phyloP scores from a whole-genome alignment of 2,113 vertebrate genomes.

The Serinus canaria region DNA sequence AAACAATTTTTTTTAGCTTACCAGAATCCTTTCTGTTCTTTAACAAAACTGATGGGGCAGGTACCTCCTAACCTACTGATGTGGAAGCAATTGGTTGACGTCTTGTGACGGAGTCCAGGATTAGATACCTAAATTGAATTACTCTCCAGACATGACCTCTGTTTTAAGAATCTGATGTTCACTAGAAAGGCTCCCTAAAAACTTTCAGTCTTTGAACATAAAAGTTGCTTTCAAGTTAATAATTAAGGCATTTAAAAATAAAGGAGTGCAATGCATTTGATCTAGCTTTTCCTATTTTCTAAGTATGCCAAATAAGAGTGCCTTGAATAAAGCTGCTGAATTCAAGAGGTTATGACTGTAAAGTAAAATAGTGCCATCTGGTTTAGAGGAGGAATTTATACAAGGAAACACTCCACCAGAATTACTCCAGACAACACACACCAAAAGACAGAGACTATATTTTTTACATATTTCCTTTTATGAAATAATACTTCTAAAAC shows the following conservation, averaged over 20 bases:
- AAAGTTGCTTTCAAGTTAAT: slow-evolving; percentile 60
- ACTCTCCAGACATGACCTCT: background rate
- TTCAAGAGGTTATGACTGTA: background rate
- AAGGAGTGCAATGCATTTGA: slow-evolving; percentile 24
- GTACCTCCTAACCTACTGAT: background rate
- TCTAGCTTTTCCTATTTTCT: slow-evolving; percentile 6
- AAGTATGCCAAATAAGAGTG: background rate
- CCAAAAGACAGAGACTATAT: background rate
- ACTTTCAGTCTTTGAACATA: slow-evolving; percentile 45
- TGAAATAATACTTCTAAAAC: background rate
- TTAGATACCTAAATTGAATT: background rate
- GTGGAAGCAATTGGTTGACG: background rate
- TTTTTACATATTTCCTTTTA: background rate
- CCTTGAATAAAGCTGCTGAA: background rate
- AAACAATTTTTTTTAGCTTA: background rate
- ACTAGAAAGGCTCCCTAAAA: background rate
- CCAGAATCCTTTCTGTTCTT: background rate
- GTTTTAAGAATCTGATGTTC: background rate
- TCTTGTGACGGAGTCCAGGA: background rate
- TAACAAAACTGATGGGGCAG: background rate
- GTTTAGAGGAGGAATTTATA: slow-evolving; percentile 2
- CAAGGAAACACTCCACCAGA: background rate
- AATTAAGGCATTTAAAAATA: slow-evolving; percentile 45
- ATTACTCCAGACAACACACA: background rate
- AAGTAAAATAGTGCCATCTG: slow-evolving; percentile 12